Base-by-base conservation (phyloP, 53 echinoderm and acorn worm genomes). In the Holothuria leucospilota region DNA sequence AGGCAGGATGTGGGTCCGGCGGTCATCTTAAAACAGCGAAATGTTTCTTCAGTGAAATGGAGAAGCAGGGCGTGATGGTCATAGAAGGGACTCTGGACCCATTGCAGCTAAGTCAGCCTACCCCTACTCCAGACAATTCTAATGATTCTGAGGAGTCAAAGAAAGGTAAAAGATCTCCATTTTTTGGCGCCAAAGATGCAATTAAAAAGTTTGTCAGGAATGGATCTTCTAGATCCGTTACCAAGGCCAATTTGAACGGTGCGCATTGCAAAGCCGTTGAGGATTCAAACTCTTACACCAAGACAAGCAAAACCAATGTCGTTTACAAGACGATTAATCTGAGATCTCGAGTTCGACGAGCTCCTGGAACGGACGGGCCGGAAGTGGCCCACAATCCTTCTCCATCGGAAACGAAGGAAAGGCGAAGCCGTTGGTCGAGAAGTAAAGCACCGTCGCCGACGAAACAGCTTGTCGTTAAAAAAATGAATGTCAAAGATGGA, bases 81-180 rank as follows among this genome's bases (percentile, higher is more conserved):
- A 56, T 51, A 14, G 78, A 78, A 51, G 78, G 78, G 24, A 56
- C 29, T 13, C 13, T 25, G 41, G 78, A 78, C 51, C 78, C 78
- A 29, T 24, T 26, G 26, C 11, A 23, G 6, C 29, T 29, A 24
- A 24, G 21, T 27, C 80, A 80, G 38, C 58, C 62, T 28, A n/a
- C n/a, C n/a, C n/a, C 16, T 10, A n/a, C n/a, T 21, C 53, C 62
- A 21, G 80, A 38, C 34, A 80, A 38, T 34, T 80, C 61, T 12
- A 20, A 80, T 24, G 80, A 80, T 18, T 78, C 59, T 13, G 59
- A 80, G 6, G 61, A 80, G 16, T 80, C 80, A 27, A 59, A 80
- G 39, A 80, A 80, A 30, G 66, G 84, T 41, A 83, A 83, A 29
- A 39, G 52, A 29, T 83, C 84, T 51, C 42, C 68, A 63, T 83